Evolutionary conservation across 2,797 vertebrate genomes (phyloP).

Genomic region (Tenualosa thibaudeaui): DNA sequence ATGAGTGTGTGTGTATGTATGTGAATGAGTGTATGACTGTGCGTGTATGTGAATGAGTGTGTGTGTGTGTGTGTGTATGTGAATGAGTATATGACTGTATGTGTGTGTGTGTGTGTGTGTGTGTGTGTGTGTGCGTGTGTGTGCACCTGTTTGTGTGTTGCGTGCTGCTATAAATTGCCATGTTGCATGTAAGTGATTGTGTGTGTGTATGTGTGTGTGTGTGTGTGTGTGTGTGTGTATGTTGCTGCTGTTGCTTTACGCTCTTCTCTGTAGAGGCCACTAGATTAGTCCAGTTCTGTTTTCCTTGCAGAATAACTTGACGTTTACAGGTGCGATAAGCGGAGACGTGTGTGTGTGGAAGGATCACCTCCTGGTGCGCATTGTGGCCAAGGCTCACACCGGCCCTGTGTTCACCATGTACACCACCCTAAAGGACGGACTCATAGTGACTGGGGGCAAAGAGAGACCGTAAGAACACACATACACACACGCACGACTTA

Average conservation of each 20-base stretch:
- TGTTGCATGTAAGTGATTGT: background rate
- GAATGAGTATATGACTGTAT: no score
- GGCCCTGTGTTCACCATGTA: slow-evolving; percentile 99
- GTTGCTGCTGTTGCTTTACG: slow-evolving; percentile 62
- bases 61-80: no score
- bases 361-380: slow-evolving; percentile 91
- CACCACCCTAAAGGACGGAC: slow-evolving; percentile 92
- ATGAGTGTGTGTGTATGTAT: no score
- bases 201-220: background rate
- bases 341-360: slow-evolving; percentile 99
- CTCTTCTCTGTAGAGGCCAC: slow-evolving; percentile 76
- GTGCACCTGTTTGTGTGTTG: no score
- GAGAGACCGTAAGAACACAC: slow-evolving; percentile 89
- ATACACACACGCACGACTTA: background rate
- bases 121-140: no score
- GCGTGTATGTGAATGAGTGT: no score
- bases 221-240: slow-evolving; percentile 50
- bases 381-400: slow-evolving; percentile 97
- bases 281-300: slow-evolving; percentile 86
- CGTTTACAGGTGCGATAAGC: slow-evolving; percentile 99
- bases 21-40: no score
- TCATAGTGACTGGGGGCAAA: slow-evolving; percentile 98
- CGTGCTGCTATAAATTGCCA: background rate
- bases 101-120: no score
- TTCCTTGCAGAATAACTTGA: slow-evolving; percentile 99